Base-by-base conservation (phyloP, 2,113 vertebrate genomes). In the Melierax canorus region DNA sequence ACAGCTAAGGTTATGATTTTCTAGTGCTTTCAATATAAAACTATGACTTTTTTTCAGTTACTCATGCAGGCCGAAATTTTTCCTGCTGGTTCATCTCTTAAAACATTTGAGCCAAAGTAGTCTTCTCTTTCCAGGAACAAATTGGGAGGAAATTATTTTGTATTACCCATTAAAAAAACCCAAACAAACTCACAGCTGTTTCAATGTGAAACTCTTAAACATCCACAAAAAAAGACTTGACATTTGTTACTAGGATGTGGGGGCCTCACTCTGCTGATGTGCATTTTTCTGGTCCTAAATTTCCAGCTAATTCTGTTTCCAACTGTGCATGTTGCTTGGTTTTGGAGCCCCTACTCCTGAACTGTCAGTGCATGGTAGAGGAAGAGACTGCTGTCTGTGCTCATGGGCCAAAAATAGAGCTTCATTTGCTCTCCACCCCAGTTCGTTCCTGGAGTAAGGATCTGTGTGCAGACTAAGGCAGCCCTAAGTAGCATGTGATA, bases 111-210 rank as follows among this genome's bases (percentile, higher is more conserved):
- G 95, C 95, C 96, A 97, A 95, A 95, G 6, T 67, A 71, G 50
- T 74, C 55, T 86, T 86, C 90, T 95, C 96, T 95, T 97, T 97
- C 96, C 92, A 97, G 92, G 93, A 96, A 96, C 92, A 97, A 97
- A 96, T 74, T 96, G 90, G 22, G 86, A 97, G 95, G 93, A 96
- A 96, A 96, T 97, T 85, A 75, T 88, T 95, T 96, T 93, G 74
- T 90, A 90, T 95, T 95, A 36, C 62, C 92, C 91, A 88, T 93
- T 81, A 17, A 94, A 92, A 92, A 74, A 68, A 51, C 0, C 36
- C 83, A 90, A 94, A 91, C 86, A 96, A 86, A 27, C 48, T 88
- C 90, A 75, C 92, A 97, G 90, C 92, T 97, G 92, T 76, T 94
- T 81, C 77, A 51, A 29, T 68, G 62, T 55, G 80, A 91, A 94